A percentile compares a stretch with the other conserved stretches of the same genome.
These are phyloP conservation scores for Tethya wilhelma DNA, from an alignment of 37 sponge, comb jelly and placozoan genomes.

Conservation along the genomic window DNA sequence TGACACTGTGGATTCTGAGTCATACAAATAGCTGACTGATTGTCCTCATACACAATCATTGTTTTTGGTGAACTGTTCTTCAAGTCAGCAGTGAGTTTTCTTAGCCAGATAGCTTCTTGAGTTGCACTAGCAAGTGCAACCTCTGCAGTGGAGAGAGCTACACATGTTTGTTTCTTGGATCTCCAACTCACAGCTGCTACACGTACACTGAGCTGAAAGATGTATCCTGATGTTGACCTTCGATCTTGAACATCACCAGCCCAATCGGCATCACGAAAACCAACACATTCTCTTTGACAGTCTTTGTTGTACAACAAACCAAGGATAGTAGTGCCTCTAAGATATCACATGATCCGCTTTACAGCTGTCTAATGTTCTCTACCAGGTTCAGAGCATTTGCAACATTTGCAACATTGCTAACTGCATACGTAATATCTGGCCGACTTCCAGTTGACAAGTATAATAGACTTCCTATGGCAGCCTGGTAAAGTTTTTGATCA, in stretches of 20 bases:
- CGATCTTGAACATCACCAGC: conserved; percentile 33
- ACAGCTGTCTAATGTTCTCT: conserved; percentile 22
- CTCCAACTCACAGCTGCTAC: conserved; percentile 39
- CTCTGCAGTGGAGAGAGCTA: conserved; percentile 50
- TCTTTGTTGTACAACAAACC: conserved; percentile 5
- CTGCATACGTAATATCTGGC: conserved; percentile 42
- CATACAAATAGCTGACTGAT: conserved; percentile 27
- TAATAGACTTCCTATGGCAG: conserved; percentile 46
- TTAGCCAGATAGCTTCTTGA: conserved; percentile 42
- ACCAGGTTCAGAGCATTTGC: background rate
- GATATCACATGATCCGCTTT: conserved; percentile 25
- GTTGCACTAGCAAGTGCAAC: conserved; percentile 36
- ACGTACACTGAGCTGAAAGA: conserved; percentile 42
- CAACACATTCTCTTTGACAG: conserved; percentile 8
- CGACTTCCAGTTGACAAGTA: conserved; percentile 37
- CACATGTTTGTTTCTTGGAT: conserved; percentile 38
- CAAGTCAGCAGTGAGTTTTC: conserved; percentile 27
- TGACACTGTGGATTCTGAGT: too few species aligned
- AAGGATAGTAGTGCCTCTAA: conserved; percentile 6
- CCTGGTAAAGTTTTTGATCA: conserved; percentile 32
- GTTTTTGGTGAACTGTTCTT: background rate
- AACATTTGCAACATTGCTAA: conserved; percentile 37
- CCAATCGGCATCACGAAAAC: conserved; percentile 35
- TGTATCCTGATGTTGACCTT: conserved; percentile 47
- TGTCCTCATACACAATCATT: conserved; percentile 26